phyloP scores from a whole-genome alignment of 2,113 vertebrate genomes.

The Callospermophilus lateralis region DNA sequence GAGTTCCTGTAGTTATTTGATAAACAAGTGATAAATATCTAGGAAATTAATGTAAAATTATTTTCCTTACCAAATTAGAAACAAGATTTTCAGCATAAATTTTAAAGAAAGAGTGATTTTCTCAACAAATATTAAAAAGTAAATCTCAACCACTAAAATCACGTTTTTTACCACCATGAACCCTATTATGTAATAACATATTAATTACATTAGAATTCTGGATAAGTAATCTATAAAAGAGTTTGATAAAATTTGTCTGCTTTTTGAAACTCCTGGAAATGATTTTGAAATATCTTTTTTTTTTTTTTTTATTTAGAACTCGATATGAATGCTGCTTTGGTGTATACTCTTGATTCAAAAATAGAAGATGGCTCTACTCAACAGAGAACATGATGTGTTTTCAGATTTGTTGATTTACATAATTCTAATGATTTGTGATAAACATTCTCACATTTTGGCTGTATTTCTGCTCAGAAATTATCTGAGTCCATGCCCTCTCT shows the following conservation, averaged over 20 bases:
- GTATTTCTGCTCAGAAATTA: slow-evolving; percentile 10
- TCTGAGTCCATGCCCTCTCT: background rate
- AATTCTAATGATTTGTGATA: slow-evolving; percentile 14
- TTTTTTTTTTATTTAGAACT: background rate
- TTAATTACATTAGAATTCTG: slow-evolving; percentile 20
- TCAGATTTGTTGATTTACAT: background rate
- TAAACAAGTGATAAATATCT: background rate
- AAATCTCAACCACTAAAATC: background rate
- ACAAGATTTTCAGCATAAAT: background rate
- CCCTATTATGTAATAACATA: background rate
- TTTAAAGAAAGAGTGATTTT: slow-evolving; percentile 51
- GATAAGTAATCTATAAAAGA: background rate
- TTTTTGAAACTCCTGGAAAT: background rate
- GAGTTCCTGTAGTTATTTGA: background rate
- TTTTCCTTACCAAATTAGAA: slow-evolving; percentile 31
- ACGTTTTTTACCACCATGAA: slow-evolving; percentile 3
- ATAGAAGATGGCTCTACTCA: background rate
- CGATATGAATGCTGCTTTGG: background rate
- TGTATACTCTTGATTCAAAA: background rate
- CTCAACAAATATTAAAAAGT: background rate
- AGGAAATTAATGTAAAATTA: background rate
- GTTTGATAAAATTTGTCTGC: slow-evolving; percentile 22
- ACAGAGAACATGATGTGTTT: background rate
- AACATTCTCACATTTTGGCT: background rate
- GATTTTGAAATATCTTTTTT: background rate